A percentile compares a stretch with the other conserved stretches of the same genome.
These are phyloP conservation scores for Brenthis hecate DNA, from an alignment of 2,888 invertebrate genomes.

Conservation along the genomic window DNA sequence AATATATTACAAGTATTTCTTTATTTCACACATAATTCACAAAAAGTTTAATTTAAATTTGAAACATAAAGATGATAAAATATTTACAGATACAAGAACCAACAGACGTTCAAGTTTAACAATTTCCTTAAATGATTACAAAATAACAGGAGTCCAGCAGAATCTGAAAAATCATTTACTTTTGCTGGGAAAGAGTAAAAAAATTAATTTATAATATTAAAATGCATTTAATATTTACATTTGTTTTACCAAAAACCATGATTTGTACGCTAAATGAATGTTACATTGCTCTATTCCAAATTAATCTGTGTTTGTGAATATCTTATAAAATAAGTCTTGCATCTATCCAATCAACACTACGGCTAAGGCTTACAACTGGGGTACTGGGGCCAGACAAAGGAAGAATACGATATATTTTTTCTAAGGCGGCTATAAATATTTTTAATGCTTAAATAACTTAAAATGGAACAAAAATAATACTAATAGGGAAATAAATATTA, in stretches of 20 bases:
- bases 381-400: conserved; percentile 13
- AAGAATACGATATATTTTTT: neutral
- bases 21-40: conserved; percentile 81
- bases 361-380: conserved; percentile 13
- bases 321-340: conserved; percentile 26
- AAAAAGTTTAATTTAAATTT: conserved; percentile 69
- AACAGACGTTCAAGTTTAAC: conserved; percentile 74
- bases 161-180: conserved; percentile 41
- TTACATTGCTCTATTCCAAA: conserved; percentile 27
- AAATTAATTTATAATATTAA: conserved; percentile 26
- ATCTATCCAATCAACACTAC: conserved; percentile 16
- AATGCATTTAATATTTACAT: conserved; percentile 30
- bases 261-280: conserved; percentile 23
- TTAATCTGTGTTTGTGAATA: conserved; percentile 27
- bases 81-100: conserved; percentile 78
- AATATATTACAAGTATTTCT: conserved; percentile 76
- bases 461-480: conserved; percentile 17
- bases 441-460: conserved; percentile 3
- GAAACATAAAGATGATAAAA: conserved; percentile 69
- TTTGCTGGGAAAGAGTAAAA: conserved; percentile 30
- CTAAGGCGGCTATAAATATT: conserved; percentile 22
- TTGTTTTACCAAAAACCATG: conserved; percentile 11
- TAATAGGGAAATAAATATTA: conserved; percentile 4
- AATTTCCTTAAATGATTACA: conserved; percentile 60
- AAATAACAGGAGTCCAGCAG: conserved; percentile 38